phyloP scores from a whole-genome alignment of 2,113 vertebrate genomes.

The Brienomyrus longianalis region DNA sequence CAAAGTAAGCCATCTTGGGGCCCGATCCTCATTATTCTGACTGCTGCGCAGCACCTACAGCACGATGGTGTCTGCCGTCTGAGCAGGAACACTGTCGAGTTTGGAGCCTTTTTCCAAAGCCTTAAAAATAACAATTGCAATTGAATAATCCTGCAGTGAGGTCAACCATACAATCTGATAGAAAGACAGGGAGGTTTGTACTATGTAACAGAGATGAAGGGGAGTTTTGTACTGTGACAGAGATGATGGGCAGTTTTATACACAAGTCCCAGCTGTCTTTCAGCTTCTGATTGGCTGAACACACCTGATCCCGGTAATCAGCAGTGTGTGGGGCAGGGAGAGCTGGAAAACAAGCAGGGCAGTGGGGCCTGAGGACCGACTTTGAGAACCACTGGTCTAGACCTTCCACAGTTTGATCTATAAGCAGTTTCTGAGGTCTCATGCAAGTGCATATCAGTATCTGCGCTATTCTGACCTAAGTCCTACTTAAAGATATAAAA shows the following conservation, averaged over 20 bases:
- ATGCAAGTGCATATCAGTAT: background rate
- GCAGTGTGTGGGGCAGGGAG: too few species aligned
- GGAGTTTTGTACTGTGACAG: background rate
- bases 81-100: background rate
- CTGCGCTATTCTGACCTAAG: background rate
- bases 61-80: background rate
- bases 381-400: too few species aligned
- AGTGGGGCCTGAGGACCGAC: too few species aligned
- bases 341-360: too few species aligned
- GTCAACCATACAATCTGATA: background rate
- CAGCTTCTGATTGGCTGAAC: too few species aligned
- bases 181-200: background rate
- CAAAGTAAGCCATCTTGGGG: background rate
- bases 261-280: too few species aligned
- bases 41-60: background rate
- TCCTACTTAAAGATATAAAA: background rate
- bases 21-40: background rate
- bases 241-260: rapidly evolving
- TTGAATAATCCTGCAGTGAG: background rate
- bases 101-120: background rate
- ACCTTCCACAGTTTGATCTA: background rate
- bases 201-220: background rate
- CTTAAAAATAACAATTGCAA: background rate
- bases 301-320: too few species aligned
- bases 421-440: background rate